phyloP scores from a whole-genome alignment of 2,797 vertebrate species.

The Siniperca obscura region DNA sequence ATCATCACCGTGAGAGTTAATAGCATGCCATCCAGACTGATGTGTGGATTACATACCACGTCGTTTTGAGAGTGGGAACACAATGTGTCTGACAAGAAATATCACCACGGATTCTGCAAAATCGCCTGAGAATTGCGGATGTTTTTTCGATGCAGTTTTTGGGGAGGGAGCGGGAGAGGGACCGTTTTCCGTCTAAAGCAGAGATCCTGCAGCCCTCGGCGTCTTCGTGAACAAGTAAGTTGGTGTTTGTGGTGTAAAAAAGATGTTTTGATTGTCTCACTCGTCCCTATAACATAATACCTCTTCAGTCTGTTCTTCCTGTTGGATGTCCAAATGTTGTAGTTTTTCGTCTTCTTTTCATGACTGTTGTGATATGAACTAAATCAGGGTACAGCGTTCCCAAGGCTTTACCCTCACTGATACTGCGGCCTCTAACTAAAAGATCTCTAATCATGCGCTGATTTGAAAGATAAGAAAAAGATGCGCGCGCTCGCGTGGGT shows the following conservation, averaged over 20 bases:
- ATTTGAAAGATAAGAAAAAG: slow-evolving; percentile 52
- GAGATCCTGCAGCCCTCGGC: slow-evolving; percentile 58
- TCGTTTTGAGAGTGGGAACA: slow-evolving; percentile 74
- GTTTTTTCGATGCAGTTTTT: slow-evolving; percentile 86
- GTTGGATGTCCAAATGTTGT: slow-evolving; percentile 20
- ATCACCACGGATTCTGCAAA: slow-evolving; percentile 84
- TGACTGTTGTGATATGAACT: slow-evolving; percentile 2
- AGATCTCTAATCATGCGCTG: slow-evolving; percentile 51
- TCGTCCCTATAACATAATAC: slow-evolving; percentile 14
- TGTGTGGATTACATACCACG: slow-evolving; percentile 78
- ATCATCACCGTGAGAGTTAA: slow-evolving; percentile 65
- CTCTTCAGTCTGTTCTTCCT: not conserved
- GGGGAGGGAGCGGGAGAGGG: slow-evolving; percentile 69
- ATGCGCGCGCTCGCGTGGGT: slow-evolving; percentile 47
- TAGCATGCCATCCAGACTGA: slow-evolving; percentile 61
- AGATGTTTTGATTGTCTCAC: not conserved
- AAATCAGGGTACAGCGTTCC: slow-evolving; percentile 22
- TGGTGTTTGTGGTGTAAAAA: slow-evolving; percentile 46
- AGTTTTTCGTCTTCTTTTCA: not conserved
- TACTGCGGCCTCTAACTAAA: slow-evolving; percentile 46
- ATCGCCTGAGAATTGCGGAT: slow-evolving; percentile 90
- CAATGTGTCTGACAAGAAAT: slow-evolving; percentile 74
- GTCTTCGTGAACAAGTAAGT: slow-evolving; percentile 83
- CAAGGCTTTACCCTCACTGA: slow-evolving; percentile 26
- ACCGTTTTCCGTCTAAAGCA: slow-evolving; percentile 61